phyloP scores from a whole-genome alignment of 1,140 invertebrate genomes.

The Papilio xuthus region DNA sequence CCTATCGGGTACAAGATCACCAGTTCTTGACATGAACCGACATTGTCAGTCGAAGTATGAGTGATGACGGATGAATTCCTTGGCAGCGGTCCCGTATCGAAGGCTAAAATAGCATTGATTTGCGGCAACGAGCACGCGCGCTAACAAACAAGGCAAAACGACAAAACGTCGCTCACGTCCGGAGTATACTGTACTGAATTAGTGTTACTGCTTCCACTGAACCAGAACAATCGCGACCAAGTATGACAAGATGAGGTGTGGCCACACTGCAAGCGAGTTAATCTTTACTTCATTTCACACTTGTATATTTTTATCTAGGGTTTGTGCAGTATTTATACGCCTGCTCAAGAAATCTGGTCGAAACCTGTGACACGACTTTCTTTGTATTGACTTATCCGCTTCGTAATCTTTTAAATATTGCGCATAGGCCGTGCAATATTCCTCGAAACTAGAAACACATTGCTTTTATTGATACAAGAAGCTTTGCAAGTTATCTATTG shows the following conservation, averaged over 20 bases:
- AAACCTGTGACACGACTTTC: neutral
- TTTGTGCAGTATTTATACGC: neutral
- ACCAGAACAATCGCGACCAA: constrained; percentile 54
- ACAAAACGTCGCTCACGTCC: constrained; percentile 46
- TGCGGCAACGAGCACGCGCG: neutral
- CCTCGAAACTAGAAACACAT: neutral
- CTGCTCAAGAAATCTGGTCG: neutral
- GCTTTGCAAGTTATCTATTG: neutral
- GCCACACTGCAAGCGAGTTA: constrained; percentile 31
- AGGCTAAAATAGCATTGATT: constrained; percentile 19
- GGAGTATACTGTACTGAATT: constrained; percentile 49
- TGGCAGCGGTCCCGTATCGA: constrained; percentile 18
- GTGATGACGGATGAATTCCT: neutral
- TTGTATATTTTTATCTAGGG: neutral
- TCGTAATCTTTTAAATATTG: neutral
- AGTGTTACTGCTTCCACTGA: constrained; percentile 57
- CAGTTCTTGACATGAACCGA: neutral
- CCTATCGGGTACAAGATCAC: neutral
- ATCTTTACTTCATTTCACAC: neutral
- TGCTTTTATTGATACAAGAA: neutral
- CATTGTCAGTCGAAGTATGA: constrained; percentile 24
- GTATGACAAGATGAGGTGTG: constrained; percentile 41
- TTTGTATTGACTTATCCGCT: neutral
- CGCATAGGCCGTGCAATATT: neutral
- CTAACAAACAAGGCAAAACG: constrained; percentile 34